Evolutionary conservation across 2,888 invertebrate species (phyloP).

Genomic region (Glyphotaelius pellucidus): DNA sequence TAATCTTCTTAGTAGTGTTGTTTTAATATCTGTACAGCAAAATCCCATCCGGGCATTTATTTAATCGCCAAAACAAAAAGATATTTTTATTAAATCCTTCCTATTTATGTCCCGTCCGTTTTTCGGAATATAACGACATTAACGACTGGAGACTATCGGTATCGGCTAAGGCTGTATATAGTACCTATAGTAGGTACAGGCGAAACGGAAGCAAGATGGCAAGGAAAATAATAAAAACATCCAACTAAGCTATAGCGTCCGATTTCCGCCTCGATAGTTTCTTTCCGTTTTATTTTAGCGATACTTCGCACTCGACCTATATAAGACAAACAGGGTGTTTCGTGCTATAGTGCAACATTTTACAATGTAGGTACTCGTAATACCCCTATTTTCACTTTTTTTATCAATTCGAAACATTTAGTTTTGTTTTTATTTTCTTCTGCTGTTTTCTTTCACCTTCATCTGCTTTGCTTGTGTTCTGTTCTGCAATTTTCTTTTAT

Average conservation of each 20-base stretch:
- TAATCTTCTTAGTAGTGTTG: not conserved
- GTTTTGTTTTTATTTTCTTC: too few relatives aligned
- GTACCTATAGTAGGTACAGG: not conserved
- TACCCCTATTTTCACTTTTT: too few relatives aligned
- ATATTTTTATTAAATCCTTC: not conserved
- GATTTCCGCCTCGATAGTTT: conserved; percentile 33
- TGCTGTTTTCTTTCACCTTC: too few relatives aligned
- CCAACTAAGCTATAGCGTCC: conserved; percentile 22
- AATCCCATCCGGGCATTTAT: not conserved
- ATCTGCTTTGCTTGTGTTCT: too few relatives aligned
- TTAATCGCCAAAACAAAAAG: not conserved
- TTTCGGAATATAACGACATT: not conserved
- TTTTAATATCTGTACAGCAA: not conserved
- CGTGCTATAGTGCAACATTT: not conserved
- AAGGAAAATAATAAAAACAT: conserved; percentile 29
- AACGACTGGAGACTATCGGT: not conserved
- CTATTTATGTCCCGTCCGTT: not conserved
- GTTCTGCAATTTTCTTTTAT: too few relatives aligned
- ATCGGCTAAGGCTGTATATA: too few relatives aligned
- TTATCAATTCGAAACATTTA: too few relatives aligned
- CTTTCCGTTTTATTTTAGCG: conserved; percentile 28
- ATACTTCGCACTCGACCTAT: conserved; percentile 25
- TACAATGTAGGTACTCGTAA: not conserved
- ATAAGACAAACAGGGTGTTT: not conserved
- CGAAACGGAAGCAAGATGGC: conserved; percentile 8